Percentiles rank a stretch among this genome's conserved stretches.
Conservation (phyloP, 2,888 invertebrate genomes). For the Auanema sp. region DNA sequence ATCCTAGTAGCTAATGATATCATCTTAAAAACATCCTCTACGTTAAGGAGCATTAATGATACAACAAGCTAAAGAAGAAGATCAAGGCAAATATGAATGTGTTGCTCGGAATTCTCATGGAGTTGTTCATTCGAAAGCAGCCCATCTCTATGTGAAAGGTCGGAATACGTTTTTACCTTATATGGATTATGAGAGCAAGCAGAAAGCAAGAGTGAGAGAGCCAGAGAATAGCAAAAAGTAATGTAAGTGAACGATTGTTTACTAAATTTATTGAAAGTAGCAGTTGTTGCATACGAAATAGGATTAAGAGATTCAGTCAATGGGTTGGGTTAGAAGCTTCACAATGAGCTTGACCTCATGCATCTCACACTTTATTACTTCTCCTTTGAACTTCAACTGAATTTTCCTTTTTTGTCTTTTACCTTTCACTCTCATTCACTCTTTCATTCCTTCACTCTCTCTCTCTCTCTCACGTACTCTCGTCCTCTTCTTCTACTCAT, state of each 20-base stretch:
- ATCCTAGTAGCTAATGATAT: not conserved
- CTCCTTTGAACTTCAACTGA: no score
- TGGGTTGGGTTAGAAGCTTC: not conserved
- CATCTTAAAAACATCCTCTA: not conserved
- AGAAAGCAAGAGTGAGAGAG: conserved; percentile 3
- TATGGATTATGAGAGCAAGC: no score
- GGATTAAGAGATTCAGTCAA: conserved; percentile 24
- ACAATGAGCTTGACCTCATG: no score
- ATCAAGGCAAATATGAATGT: conserved; percentile 68
- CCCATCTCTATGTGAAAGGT: conserved; percentile 69
- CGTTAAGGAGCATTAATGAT: conserved; percentile 61
- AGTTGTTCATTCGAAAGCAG: conserved; percentile 67
- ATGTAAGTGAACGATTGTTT: no score
- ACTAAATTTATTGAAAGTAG: conserved; percentile 14
- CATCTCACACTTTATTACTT: no score
- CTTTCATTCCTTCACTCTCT: no score
- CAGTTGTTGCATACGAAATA: conserved; percentile 22
- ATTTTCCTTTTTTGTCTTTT: not conserved
- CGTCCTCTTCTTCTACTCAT: not conserved
- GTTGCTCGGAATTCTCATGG: conserved; percentile 67
- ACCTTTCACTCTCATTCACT: conserved; percentile 1
- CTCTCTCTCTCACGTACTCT: not conserved
- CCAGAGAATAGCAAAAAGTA: not conserved
- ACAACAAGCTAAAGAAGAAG: conserved; percentile 65
- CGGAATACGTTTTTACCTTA: conserved; percentile 33